Evolutionary conservation across 1,140 invertebrate species (phyloP).

Genomic region (Amyelois transitella): DNA sequence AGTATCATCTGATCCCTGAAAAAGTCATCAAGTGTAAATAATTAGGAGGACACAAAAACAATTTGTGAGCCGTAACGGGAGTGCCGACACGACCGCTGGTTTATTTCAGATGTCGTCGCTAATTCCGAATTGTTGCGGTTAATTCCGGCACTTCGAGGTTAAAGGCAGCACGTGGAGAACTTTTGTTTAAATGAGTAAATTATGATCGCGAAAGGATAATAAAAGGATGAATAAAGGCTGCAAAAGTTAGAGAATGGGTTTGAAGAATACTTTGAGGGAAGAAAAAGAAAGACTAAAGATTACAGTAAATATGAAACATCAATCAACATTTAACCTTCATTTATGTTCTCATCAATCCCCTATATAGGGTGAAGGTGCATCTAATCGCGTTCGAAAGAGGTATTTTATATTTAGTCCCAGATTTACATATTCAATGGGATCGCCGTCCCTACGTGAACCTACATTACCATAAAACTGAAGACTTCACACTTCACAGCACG

Average conservation of each 20-base stretch:
- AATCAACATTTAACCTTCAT: background rate
- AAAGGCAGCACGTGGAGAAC: background rate
- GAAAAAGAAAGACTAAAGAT: background rate
- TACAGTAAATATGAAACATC: background rate
- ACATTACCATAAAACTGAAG: background rate
- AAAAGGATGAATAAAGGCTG: too few relatives aligned
- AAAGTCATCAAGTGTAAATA: slow-evolving; percentile 64
- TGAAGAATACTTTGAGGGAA: too few relatives aligned
- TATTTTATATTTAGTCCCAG: background rate
- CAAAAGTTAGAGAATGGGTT: too few relatives aligned
- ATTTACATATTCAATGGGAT: background rate
- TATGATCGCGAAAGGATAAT: too few relatives aligned
- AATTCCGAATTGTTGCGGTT: slow-evolving; percentile 6
- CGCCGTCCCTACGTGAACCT: background rate
- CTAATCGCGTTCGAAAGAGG: background rate
- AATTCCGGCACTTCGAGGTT: background rate
- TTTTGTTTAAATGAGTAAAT: too few relatives aligned
- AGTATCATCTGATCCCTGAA: slow-evolving; percentile 2
- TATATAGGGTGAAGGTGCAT: background rate
- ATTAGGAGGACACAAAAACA: slow-evolving; percentile 64
- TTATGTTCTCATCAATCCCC: background rate
- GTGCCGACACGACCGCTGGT: slow-evolving; percentile 20
- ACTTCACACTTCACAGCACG: too few relatives aligned
- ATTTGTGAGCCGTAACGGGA: slow-evolving; percentile 63
- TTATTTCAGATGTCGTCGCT: slow-evolving; percentile 18